These are phyloP conservation scores for Masnerella sp. DNA, from an alignment of 2,888 invertebrate genomes.

Conservation along the genomic window DNA sequence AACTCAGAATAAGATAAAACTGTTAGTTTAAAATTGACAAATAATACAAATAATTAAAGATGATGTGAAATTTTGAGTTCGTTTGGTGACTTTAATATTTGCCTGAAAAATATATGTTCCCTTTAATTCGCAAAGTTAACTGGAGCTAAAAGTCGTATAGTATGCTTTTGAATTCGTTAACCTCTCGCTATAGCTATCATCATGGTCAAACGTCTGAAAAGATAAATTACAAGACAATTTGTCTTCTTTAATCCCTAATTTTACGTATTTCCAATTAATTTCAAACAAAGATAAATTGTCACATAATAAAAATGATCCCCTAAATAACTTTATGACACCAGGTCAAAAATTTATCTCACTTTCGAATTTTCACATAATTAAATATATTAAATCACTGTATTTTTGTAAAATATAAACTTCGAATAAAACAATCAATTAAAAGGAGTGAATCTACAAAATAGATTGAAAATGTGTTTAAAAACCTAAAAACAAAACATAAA, in stretches of 20 bases:
- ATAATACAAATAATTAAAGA: no score
- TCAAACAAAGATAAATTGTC: constrained; percentile 17
- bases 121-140: no score
- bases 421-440: background rate
- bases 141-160: constrained; percentile 1
- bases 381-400: background rate
- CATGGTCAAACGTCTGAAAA: constrained; percentile 1
- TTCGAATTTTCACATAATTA: background rate
- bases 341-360: background rate
- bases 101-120: no score
- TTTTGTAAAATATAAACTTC: background rate
- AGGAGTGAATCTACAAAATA: no score
- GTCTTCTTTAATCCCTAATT: constrained; percentile 32
- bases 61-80: no score
- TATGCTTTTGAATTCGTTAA: background rate
- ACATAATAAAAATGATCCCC: constrained; percentile 16
- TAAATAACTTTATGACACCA: constrained; percentile 1
- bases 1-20: no score
- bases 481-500: background rate
- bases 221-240: constrained; percentile 34
- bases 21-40: no score
- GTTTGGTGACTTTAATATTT: no score
- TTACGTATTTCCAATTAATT: constrained; percentile 9
- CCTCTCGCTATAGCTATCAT: constrained; percentile 1
- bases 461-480: no score